Conservation (phyloP, 2,888 invertebrate species). For the Phrixothrix hirtus region DNA sequence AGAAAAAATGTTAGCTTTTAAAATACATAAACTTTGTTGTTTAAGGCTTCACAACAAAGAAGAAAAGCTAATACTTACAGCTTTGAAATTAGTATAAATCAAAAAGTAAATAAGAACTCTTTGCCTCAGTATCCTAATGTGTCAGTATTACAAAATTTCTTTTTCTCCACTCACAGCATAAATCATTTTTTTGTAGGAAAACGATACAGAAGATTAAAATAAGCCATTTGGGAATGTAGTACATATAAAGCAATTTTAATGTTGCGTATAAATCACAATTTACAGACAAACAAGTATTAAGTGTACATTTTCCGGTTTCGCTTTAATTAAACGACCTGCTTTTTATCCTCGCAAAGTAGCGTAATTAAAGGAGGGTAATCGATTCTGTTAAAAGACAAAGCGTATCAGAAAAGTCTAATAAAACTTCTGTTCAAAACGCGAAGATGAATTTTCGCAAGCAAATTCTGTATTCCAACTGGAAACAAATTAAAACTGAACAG, state of each 20-base stretch:
- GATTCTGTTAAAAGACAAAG: constrained; percentile 4
- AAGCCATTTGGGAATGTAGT: neutral
- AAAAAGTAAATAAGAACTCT: too few relatives aligned
- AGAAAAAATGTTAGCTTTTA: too few relatives aligned
- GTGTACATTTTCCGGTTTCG: neutral
- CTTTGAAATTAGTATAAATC: too few relatives aligned
- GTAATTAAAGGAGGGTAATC: constrained; percentile 3
- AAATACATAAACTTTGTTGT: too few relatives aligned
- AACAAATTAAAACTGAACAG: constrained; percentile 23
- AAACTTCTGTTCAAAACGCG: constrained; percentile 2
- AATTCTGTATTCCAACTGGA: constrained; percentile 20
- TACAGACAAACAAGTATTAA: neutral
- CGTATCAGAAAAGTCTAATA: constrained; percentile 11
- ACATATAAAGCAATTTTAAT: neutral
- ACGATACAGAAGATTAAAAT: neutral
- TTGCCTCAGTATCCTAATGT: too few relatives aligned
- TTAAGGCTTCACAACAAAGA: too few relatives aligned
- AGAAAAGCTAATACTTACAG: too few relatives aligned
- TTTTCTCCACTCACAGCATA: too few relatives aligned
- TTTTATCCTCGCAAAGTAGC: neutral
- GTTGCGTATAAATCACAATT: neutral
- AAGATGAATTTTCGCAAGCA: constrained; percentile 18
- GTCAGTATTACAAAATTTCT: too few relatives aligned
- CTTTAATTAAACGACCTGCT: neutral
- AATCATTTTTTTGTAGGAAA: too few relatives aligned